Evolutionary conservation across 2,113 vertebrate genomes (phyloP).

Genomic region (Acanthisitta chloris): DNA sequence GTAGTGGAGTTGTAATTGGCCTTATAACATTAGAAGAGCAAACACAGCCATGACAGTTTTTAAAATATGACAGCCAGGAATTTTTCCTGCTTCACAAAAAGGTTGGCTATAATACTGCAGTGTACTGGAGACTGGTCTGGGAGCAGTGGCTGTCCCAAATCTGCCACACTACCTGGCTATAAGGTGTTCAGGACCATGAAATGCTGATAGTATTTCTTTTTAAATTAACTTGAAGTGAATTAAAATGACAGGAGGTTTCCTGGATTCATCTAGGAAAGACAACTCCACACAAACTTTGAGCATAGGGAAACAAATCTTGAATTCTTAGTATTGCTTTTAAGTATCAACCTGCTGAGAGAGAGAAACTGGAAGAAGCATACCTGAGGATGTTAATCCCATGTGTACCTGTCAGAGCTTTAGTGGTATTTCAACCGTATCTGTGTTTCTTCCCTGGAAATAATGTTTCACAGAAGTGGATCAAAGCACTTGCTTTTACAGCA

Average conservation of each 20-base stretch:
- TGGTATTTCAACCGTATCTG: background rate
- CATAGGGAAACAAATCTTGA: background rate
- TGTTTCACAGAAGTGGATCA: background rate
- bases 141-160: background rate
- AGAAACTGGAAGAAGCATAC: background rate
- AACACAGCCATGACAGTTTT: background rate
- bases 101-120: background rate
- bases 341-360: background rate
- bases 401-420: background rate
- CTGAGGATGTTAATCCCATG: background rate
- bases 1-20: background rate
- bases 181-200: background rate
- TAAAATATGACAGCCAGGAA: background rate
- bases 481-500: background rate
- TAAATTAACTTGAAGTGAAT: background rate
- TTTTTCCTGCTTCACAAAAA: background rate
- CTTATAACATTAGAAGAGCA: background rate
- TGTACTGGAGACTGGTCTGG: background rate
- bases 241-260: background rate
- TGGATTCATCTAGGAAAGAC: background rate
- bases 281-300: background rate
- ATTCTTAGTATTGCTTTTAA: background rate
- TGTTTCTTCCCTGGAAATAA: background rate
- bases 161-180: background rate
- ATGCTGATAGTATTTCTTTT: background rate